A percentile compares a stretch with the other conserved stretches of the same genome.
Evolutionary conservation across 2,113 vertebrate species (phyloP).

Genomic region (Vombatus ursinus): DNA sequence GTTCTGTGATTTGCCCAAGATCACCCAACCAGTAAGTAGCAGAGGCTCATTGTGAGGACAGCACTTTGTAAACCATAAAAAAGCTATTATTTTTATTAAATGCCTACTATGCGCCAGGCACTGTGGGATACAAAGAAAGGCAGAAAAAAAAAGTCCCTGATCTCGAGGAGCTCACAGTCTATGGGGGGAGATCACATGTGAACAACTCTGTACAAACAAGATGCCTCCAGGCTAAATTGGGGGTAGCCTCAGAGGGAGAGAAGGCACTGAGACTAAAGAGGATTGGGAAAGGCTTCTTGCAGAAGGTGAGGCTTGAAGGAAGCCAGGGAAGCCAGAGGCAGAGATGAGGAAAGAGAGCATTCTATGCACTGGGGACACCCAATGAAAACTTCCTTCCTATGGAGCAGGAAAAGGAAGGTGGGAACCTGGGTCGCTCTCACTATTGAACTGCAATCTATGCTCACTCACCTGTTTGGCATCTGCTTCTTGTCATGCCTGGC

Average conservation of each 20-base stretch:
- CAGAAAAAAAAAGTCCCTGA: background rate
- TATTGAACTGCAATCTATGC: no score
- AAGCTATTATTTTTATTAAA: background rate
- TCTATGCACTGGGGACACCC: background rate
- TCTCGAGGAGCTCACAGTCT: background rate
- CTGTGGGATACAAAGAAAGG: background rate
- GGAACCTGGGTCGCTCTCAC: no score
- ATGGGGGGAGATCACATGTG: background rate
- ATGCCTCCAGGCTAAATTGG: background rate
- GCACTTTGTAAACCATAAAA: no score
- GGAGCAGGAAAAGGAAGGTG: background rate
- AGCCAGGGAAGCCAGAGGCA: background rate
- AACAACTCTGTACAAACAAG: background rate
- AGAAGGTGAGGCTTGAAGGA: background rate
- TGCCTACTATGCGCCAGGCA: background rate
- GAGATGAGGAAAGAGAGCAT: background rate
- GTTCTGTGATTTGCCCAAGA: no score
- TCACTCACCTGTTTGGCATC: background rate
- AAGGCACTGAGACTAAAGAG: background rate
- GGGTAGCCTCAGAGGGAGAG: background rate
- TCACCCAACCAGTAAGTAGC: no score
- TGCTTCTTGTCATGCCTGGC: constrained; percentile 67
- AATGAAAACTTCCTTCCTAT: background rate
- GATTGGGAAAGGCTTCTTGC: background rate
- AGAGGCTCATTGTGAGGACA: no score